phyloP scores from a whole-genome alignment of 2,113 vertebrate genomes.

The Tachysurus vachellii region DNA sequence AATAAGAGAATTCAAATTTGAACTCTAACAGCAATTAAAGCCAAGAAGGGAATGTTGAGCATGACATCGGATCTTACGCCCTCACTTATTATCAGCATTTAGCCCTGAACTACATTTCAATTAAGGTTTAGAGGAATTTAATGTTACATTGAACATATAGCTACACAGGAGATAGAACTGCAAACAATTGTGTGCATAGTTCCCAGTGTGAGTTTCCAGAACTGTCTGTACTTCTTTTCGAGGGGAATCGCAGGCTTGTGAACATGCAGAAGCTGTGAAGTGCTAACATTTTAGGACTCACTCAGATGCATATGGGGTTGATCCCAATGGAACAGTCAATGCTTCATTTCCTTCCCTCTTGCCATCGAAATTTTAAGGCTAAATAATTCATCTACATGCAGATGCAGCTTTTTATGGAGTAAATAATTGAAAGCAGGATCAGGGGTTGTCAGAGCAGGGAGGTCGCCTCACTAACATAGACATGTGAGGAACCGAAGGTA shows the following conservation, averaged over 20 bases:
- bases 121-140: neutral
- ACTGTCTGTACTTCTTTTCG: constrained; percentile 14
- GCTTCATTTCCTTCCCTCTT: constrained; percentile 5
- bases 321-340: neutral
- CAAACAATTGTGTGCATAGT: neutral
- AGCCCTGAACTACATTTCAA: neutral
- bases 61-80: neutral
- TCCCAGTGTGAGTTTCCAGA: neutral
- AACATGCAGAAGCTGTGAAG: neutral
- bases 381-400: constrained; percentile 70
- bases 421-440: constrained; percentile 69
- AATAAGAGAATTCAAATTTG: neutral
- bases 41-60: neutral
- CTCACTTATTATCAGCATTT: neutral
- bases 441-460: neutral
- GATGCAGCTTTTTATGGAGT: constrained; percentile 73
- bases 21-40: neutral
- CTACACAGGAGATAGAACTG: neutral
- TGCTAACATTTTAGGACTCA: neutral
- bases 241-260: neutral
- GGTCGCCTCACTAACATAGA: neutral
- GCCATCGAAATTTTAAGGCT: constrained; percentile 60
- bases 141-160: neutral
- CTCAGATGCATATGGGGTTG: constrained; percentile 15
- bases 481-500: neutral